Conservation (phyloP, 2,113 vertebrate species). For the Chaetodon trifascialis region DNA sequence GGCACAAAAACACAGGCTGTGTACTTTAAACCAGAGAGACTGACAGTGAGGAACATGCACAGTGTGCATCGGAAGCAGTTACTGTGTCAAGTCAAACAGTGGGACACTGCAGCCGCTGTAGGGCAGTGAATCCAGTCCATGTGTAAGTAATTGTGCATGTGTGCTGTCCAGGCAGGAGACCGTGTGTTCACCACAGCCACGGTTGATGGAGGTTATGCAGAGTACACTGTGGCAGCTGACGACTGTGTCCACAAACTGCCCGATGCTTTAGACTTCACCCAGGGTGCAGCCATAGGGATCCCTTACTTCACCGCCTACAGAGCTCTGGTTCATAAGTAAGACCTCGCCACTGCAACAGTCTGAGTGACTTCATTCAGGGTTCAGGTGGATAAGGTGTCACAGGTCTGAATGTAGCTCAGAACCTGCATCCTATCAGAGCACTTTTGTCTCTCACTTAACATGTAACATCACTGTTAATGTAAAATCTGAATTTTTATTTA, state of each 20-base stretch:
- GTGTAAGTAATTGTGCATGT: not conserved
- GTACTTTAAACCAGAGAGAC: not conserved
- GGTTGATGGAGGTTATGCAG: slow-evolving; percentile 91
- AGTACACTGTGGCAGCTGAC: slow-evolving; percentile 86
- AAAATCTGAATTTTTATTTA: no score
- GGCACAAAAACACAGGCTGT: not conserved
- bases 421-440: not conserved
- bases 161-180: slow-evolving; percentile 87
- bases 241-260: slow-evolving; percentile 86
- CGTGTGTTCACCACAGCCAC: slow-evolving; percentile 89
- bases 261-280: slow-evolving; percentile 85
- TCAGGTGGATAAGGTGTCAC: not conserved
- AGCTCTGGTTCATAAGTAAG: slow-evolving; percentile 94
- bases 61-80: not conserved
- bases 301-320: slow-evolving; percentile 95
- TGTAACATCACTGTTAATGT: not conserved
- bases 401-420: not conserved
- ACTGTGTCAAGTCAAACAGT: not conserved
- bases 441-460: not conserved
- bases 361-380: not conserved
- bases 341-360: not conserved
- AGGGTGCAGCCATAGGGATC: slow-evolving; percentile 91
- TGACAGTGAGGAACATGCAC: not conserved
- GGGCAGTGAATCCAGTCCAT: not conserved
- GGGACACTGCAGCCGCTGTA: not conserved